These are phyloP conservation scores for Lepus europaeus DNA, from an alignment of 2,113 vertebrate genomes.

Conservation along the genomic window DNA sequence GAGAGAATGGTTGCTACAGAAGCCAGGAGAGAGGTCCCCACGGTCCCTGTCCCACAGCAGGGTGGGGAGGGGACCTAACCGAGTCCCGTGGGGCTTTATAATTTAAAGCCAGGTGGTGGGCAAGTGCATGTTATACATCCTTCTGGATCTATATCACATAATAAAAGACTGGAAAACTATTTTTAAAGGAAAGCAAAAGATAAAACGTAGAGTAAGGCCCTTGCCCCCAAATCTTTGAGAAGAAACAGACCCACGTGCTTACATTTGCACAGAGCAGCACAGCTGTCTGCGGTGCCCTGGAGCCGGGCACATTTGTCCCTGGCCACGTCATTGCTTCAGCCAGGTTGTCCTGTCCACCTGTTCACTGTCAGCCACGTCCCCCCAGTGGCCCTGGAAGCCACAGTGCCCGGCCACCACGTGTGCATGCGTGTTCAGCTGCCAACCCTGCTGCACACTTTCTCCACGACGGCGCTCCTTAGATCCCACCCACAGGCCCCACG, in stretches of 20 bases:
- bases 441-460: not conserved
- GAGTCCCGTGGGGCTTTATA: not conserved
- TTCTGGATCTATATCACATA: not conserved
- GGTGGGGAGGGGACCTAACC: not conserved
- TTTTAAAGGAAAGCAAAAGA: constrained; percentile 2
- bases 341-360: not conserved
- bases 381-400: not conserved
- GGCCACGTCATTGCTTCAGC: not conserved
- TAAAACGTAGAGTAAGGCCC: not conserved
- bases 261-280: not conserved
- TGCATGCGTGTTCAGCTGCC: no score
- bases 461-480: not conserved
- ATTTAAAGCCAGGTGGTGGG: not conserved
- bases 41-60: no score
- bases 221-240: not conserved
- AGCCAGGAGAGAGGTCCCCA: not conserved
- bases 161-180: not conserved
- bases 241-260: not conserved
- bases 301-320: not conserved
- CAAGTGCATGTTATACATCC: not conserved
- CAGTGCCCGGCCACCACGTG: no score
- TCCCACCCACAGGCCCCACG: not conserved
- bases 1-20: not conserved
- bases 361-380: not conserved
- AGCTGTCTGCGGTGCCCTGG: fast-evolving